These are phyloP conservation scores for Acanthurus leucopareius DNA, from an alignment of 2,797 vertebrate species.

Conservation along the genomic window DNA sequence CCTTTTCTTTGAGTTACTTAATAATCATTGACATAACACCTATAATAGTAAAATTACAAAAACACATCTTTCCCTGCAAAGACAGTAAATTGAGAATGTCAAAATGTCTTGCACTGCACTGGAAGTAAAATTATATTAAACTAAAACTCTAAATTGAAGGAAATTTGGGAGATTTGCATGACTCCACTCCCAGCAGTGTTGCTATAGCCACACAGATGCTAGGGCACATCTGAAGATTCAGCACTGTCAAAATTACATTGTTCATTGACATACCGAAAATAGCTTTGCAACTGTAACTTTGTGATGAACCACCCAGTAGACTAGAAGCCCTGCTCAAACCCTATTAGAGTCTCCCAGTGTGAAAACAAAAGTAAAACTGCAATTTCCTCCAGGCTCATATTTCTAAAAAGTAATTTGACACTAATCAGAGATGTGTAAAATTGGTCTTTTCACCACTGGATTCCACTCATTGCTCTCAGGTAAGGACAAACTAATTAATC, in stretches of 20 bases:
- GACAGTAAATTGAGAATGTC: not conserved
- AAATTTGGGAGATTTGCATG: not conserved
- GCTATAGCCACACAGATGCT: not conserved
- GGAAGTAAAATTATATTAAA: not conserved
- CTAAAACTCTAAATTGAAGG: not conserved
- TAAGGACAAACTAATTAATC: constrained; percentile 74
- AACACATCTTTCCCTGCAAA: not conserved
- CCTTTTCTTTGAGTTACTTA: not conserved
- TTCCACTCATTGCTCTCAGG: constrained; percentile 64
- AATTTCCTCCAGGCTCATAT: constrained; percentile 49
- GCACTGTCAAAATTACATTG: constrained; percentile 13
- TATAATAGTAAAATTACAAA: not conserved
- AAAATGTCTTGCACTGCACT: not conserved
- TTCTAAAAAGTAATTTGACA: constrained; percentile 65
- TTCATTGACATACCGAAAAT: constrained; percentile 13
- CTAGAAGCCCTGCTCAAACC: not conserved
- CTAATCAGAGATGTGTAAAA: constrained; percentile 71
- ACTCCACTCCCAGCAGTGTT: not conserved
- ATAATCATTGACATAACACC: not conserved
- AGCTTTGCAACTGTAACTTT: constrained; percentile 34
- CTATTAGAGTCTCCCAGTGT: constrained; percentile 16
- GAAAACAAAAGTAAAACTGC: constrained; percentile 33
- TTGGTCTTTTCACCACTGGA: constrained; percentile 56
- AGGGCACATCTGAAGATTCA: not conserved
- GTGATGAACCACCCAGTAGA: constrained; percentile 8